Evolutionary conservation across 2,113 vertebrate genomes (phyloP), one percentile per base, ranked within the genome.

Genomic region (Syngnathoides biaculeatus): DNA sequence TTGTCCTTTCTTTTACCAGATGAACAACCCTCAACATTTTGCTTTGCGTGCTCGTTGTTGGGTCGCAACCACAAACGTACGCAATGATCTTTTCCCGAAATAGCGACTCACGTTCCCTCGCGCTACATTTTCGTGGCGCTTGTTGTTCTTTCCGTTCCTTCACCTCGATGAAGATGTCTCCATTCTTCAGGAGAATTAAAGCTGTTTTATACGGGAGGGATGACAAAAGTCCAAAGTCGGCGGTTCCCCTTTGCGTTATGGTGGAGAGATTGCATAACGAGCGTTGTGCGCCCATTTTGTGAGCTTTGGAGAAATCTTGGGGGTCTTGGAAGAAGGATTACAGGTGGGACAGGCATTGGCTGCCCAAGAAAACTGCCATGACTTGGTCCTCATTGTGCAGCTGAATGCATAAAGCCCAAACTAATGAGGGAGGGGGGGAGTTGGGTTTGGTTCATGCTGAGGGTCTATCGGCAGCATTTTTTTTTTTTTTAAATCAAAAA

Each of bases 371-470:
- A 91, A 92, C 91, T 88, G 84, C 86, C 90, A 90, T 92, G 87
- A 93, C 93, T 94, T 92, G 89, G 89, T 93, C 92, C 90, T 93
- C 91, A 92, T 93, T 92, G 93, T 94, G 89, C 91, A 91, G 92
- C 93, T 92, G 92, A 93, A 89, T 93, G 92, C 94, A 93, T 93
- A 94, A 94, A 94, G 94, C 91, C 91, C 92, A 92, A 88, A 91
- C 89, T 95, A 96, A 96, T 95, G 93, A 95, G 92, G 79, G 65
- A 77, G 79, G 48, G 79, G 27, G 55, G 65, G 77, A 72, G 58
- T 73, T 19, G 40, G 2, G 62, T 3, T 77, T 81, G 79, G 79
- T 82, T 72, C 74, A 85, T 73, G 59, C 42, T 45, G 45, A 75
- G 72, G 45, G 53, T 67, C 70, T 64, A 27, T 75, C 71, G 75